Base-by-base conservation (phyloP, 1,140 invertebrate genomes). In the Eueides isabella region DNA sequence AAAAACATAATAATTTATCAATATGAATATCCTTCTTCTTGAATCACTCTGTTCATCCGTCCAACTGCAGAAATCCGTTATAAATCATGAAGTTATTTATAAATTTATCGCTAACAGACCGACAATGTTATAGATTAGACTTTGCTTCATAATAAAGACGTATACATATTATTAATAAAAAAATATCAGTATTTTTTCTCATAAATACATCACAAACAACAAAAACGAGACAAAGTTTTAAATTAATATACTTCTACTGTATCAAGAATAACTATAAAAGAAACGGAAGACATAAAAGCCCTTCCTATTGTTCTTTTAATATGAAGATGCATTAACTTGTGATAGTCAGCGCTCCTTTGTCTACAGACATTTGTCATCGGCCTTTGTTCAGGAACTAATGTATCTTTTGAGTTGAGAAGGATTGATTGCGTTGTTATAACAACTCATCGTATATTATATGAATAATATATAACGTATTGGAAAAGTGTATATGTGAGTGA, bases 241-340 rank as follows among this genome's bases (percentile, higher is more conserved):
- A 66, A 66, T 35, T 19, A 41, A 66, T 38, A 38, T 38, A 67
- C 48, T 67, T 12, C 61, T 26, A 67, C 48, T 67, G 19, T 61
- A 33, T 68, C 48, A 28, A 28, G 48, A 68, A 31, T 61, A 33
- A 67, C 66, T 61, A 33, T 55, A 61, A 68, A 68, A 68, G 67
- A 41, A 68, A 29, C 55, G 28, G 41, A 48, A 29, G 66, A 61
- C 28, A 68, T 41, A 68, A 68, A 68, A 68, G 44, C 67, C 67
- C 44, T 68, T 68, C 30, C 19, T 14, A 68, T 61, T 68, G 67
- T 68, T 68, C 67, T 68, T 68, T 68, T 68, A 68, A 68, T 68
- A 48, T 68, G 67, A 44, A 68, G 29, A 61, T 61, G 67, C 67
- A 68, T 68, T 68, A 68, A 68, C 29, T 55, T 31, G 48, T 68